Percentiles rank a stretch among this genome's conserved stretches.
Conservation (phyloP, 23 tunicate species). For the Trididemnum miniatum region DNA sequence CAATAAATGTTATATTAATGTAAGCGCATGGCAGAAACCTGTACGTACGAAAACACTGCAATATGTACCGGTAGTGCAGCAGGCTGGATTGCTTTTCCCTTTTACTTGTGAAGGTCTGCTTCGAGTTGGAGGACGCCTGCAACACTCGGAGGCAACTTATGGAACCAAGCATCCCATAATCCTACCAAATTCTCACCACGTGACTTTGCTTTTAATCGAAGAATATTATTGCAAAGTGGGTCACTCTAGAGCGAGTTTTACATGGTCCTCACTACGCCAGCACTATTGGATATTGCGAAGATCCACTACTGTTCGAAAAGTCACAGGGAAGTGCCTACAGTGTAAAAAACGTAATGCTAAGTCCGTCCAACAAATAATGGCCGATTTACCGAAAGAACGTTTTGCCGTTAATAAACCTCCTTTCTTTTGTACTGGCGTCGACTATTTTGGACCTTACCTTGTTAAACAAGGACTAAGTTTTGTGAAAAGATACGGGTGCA, state of each 20-base stretch:
- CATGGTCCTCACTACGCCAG: neutral
- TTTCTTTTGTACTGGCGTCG: neutral
- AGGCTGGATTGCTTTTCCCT: too few relatives aligned
- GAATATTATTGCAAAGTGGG: neutral
- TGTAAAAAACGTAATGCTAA: constrained; percentile 13
- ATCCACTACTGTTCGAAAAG: neutral
- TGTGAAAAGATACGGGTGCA: neutral
- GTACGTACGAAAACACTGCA: too few relatives aligned
- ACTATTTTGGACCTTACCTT: neutral
- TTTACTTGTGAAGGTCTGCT: too few relatives aligned
- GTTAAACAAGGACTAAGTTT: neutral
- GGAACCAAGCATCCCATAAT: neutral
- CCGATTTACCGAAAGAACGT: neutral
- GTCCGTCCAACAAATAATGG: neutral
- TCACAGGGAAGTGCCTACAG: neutral
- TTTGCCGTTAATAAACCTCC: neutral
- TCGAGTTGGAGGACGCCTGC: too few relatives aligned
- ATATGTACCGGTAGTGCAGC: too few relatives aligned
- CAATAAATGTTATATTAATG: too few relatives aligned
- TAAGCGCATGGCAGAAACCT: too few relatives aligned
- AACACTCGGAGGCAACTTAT: neutral
- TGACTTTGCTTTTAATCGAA: neutral
- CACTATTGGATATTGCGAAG: neutral
- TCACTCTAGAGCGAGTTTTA: neutral
- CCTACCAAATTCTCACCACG: neutral